Evolutionary conservation across 2,797 vertebrate species (phyloP).

Genomic region (Catostomus latipinnis): DNA sequence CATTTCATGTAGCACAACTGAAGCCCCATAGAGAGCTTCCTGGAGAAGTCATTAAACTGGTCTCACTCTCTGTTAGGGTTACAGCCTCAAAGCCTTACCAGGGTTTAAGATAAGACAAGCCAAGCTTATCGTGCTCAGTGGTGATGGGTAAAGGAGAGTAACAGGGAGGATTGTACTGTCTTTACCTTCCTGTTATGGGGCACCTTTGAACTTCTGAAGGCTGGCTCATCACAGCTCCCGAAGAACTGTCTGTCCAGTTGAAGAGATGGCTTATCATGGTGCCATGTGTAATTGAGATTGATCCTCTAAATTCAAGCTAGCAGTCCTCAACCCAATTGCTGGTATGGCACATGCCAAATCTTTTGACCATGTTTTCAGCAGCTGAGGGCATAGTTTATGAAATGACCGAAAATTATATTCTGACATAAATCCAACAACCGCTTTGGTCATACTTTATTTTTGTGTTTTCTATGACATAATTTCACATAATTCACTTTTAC

Average conservation of each 20-base stretch:
- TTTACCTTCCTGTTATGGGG: slow-evolving; percentile 53
- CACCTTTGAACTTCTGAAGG: slow-evolving; percentile 67
- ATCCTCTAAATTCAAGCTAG: slow-evolving; percentile 48
- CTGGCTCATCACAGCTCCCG: slow-evolving; percentile 64
- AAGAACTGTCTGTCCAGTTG: slow-evolving; percentile 67
- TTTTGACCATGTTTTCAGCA: slow-evolving; percentile 40
- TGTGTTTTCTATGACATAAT: slow-evolving; percentile 45
- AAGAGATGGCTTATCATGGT: slow-evolving; percentile 74
- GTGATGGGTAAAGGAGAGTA: slow-evolving; percentile 71
- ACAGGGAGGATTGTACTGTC: slow-evolving; percentile 70
- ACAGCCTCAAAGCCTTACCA: slow-evolving; percentile 70
- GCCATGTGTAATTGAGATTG: slow-evolving; percentile 71
- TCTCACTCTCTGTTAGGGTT: slow-evolving; percentile 63
- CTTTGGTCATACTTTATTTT: slow-evolving; percentile 4
- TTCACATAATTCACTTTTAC: slow-evolving; percentile 44
- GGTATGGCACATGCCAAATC: slow-evolving; percentile 44
- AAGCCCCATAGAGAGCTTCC: slow-evolving; percentile 35
- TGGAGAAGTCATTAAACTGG: slow-evolving; percentile 47
- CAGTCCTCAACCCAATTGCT: slow-evolving; percentile 18
- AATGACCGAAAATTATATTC: slow-evolving; percentile 31
- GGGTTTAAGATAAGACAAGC: slow-evolving; percentile 73
- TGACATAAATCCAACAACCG: slow-evolving; percentile 46
- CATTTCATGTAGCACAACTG: slow-evolving; percentile 32
- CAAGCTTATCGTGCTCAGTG: slow-evolving; percentile 74
- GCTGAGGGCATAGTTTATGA: slow-evolving; percentile 30